Conservation (phyloP, 1,140 invertebrate genomes). For the Eurosta solidaginis region DNA sequence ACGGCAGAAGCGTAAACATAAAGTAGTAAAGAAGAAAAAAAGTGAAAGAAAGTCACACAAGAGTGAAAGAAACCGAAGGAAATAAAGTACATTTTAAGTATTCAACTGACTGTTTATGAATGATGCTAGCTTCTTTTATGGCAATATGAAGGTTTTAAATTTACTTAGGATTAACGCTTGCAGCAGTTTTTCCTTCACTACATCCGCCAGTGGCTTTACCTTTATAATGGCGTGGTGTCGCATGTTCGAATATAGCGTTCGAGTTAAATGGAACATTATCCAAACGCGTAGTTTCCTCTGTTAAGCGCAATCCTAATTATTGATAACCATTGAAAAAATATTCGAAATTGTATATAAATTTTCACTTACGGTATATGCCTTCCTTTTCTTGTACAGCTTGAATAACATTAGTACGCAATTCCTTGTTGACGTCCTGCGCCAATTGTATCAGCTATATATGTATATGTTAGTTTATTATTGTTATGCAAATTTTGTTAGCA, state of each 20-base stretch:
- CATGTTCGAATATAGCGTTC: slow-evolving; percentile 46
- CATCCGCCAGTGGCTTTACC: slow-evolving; percentile 40
- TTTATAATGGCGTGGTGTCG: slow-evolving; percentile 35
- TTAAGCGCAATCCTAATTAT: slow-evolving; percentile 47
- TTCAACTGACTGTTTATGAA: too few relatives aligned
- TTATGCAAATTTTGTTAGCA: not conserved
- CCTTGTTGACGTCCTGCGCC: slow-evolving; percentile 49
- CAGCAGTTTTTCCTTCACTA: slow-evolving; percentile 42
- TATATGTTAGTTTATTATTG: not conserved
- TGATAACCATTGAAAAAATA: not conserved
- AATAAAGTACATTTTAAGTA: slow-evolving; percentile 2
- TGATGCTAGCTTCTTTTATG: too few relatives aligned
- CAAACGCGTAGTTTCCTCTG: slow-evolving; percentile 48
- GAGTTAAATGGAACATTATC: slow-evolving; percentile 54
- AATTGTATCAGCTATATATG: slow-evolving; percentile 49
- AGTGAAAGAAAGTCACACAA: slow-evolving; percentile 43
- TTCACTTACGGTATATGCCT: slow-evolving; percentile 45
- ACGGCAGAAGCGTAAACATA: slow-evolving; percentile 32
- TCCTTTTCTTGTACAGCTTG: slow-evolving; percentile 47
- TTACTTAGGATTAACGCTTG: slow-evolving; percentile 22
- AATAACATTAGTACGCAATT: slow-evolving; percentile 55
- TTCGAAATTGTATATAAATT: not conserved
- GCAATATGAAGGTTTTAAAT: not conserved
- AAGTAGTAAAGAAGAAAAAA: slow-evolving; percentile 39
- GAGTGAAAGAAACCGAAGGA: slow-evolving; percentile 38